phyloP scores from a whole-genome alignment of 1,140 invertebrate species.

The Tetraneura akinire region DNA sequence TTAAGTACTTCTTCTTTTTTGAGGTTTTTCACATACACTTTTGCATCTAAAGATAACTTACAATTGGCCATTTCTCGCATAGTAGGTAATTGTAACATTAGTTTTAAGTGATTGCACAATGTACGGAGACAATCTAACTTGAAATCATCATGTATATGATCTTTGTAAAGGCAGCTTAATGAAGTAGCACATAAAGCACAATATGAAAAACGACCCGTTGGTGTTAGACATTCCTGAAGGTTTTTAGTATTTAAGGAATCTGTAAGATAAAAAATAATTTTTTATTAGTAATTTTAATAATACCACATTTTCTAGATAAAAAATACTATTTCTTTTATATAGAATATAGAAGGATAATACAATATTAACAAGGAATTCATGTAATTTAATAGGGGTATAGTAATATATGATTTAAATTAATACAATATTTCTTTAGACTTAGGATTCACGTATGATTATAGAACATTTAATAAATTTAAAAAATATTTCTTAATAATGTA shows the following conservation, averaged over 20 bases:
- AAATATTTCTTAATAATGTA: too few species aligned
- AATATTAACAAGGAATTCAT: too few species aligned
- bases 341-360: too few species aligned
- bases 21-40: conserved; percentile 34
- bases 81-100: conserved; percentile 41
- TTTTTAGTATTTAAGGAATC: conserved; percentile 16
- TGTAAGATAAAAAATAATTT: not conserved
- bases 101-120: conserved; percentile 31
- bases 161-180: conserved; percentile 24
- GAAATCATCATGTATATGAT: conserved; percentile 12
- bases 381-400: too few species aligned
- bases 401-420: too few species aligned
- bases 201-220: conserved; percentile 42
- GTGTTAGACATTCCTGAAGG: conserved; percentile 25
- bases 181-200: conserved; percentile 48
- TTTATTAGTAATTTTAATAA: too few species aligned
- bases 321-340: too few species aligned
- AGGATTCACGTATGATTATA: too few species aligned
- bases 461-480: too few species aligned
- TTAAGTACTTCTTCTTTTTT: conserved; percentile 46
- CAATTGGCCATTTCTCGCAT: conserved; percentile 48
- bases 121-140: conserved; percentile 17
- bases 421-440: too few species aligned
- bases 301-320: too few species aligned
- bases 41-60: conserved; percentile 43